phyloP scores from a whole-genome alignment of 2,113 vertebrate genomes.

The Micromys minutus region DNA sequence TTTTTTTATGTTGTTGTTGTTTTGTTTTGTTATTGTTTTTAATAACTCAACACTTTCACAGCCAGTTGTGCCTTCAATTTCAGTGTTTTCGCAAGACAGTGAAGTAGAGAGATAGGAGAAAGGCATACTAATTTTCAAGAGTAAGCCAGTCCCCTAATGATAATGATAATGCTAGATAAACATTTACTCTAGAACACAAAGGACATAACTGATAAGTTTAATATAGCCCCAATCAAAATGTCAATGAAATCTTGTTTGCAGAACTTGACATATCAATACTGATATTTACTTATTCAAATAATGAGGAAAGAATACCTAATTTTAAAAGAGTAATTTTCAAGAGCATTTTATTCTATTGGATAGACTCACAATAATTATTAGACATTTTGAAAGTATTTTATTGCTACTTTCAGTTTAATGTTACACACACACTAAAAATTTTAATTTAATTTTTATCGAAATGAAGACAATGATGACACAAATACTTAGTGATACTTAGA shows the following conservation, averaged over 20 bases:
- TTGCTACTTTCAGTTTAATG: slow-evolving; percentile 38
- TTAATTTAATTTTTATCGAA: neutral
- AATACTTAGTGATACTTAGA: slow-evolving; percentile 23
- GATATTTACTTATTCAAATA: slow-evolving; percentile 11
- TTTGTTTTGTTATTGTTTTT: neutral
- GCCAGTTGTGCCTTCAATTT: neutral
- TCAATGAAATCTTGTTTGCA: slow-evolving; percentile 15
- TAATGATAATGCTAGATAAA: neutral
- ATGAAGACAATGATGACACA: neutral
- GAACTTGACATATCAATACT: slow-evolving; percentile 2
- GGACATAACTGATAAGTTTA: neutral
- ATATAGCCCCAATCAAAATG: slow-evolving; percentile 7
- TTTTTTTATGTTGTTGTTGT: neutral
- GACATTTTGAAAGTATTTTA: slow-evolving; percentile 22
- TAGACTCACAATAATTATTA: slow-evolving; percentile 49
- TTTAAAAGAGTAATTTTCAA: slow-evolving; percentile 38
- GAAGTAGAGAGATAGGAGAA: neutral
- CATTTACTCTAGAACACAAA: neutral
- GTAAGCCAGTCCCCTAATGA: neutral
- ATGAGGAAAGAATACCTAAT: neutral
- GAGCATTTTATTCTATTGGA: neutral
- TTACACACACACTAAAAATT: neutral
- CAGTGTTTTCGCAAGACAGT: neutral
- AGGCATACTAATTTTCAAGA: neutral
- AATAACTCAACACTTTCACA: neutral